These are phyloP conservation scores for Ondatra zibethicus DNA, from an alignment of 2,113 vertebrate genomes.

Conservation along the genomic window DNA sequence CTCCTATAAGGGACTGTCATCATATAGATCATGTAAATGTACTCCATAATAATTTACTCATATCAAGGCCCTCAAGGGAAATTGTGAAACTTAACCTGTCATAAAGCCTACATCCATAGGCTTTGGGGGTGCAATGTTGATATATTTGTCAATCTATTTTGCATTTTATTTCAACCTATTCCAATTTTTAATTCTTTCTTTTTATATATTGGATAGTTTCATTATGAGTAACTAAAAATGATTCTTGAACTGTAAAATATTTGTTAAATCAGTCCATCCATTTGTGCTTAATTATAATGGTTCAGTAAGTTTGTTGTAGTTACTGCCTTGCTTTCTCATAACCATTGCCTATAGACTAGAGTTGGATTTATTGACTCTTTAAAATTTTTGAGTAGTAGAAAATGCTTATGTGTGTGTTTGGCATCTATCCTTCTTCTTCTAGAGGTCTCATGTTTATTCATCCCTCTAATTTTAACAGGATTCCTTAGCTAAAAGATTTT, in stretches of 20 bases:
- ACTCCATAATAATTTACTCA: neutral
- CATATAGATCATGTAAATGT: neutral
- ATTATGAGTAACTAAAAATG: neutral
- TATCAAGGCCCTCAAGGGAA: neutral
- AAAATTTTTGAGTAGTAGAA: neutral
- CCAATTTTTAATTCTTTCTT: neutral
- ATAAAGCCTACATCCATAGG: neutral
- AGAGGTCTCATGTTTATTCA: conserved; percentile 3
- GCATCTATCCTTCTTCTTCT: conserved; percentile 32
- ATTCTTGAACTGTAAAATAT: conserved; percentile 20
- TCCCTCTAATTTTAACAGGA: conserved; percentile 51
- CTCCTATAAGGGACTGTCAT: neutral
- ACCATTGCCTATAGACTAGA: neutral
- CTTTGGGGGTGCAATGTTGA: neutral
- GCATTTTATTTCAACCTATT: neutral
- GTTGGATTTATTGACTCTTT: neutral
- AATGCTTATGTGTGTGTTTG: conserved; percentile 45
- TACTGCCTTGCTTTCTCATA: neutral
- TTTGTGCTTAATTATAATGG: neutral
- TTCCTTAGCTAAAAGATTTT: conserved; percentile 9
- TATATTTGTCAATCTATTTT: neutral
- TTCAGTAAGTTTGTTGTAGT: neutral
- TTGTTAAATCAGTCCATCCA: neutral
- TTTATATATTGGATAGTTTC: neutral
- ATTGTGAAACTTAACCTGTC: neutral